A percentile compares a stretch with the other conserved stretches of the same genome.
These are phyloP conservation scores for Muricea muricata DNA, from an alignment of 92 coral and sea anemone genomes.

Conservation along the genomic window DNA sequence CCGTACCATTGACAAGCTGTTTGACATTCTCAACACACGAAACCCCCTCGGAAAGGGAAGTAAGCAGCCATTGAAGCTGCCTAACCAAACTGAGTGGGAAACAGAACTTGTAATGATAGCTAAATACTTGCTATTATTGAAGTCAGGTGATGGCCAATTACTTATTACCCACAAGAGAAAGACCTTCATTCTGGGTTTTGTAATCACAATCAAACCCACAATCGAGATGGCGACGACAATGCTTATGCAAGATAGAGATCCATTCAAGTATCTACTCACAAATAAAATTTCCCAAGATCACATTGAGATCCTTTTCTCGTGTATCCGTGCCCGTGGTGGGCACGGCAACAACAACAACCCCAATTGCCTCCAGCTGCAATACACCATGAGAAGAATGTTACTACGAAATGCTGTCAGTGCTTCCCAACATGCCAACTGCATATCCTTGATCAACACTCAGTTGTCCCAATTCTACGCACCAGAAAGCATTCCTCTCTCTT, in stretches of 20 bases:
- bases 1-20: background rate
- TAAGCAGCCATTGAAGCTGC: background rate
- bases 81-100: background rate
- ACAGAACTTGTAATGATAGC: background rate
- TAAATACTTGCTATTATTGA: background rate
- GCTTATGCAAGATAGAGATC: background rate
- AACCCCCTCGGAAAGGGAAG: background rate
- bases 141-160: background rate
- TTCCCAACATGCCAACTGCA: background rate
- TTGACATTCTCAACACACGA: conserved; percentile 6
- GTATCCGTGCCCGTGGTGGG: conserved; percentile 6
- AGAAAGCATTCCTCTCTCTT: background rate
- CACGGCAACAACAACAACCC: conserved; percentile 5
- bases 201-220: background rate
- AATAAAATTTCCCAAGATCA: conserved; percentile 3
- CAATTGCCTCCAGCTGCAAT: background rate
- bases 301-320: conserved; percentile 1
- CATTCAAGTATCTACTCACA: background rate
- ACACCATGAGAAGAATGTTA: background rate
- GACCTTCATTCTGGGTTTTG: conserved; percentile 4
- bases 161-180: background rate
- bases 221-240: background rate
- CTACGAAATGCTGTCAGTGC: conserved; percentile 9
- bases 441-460: background rate
- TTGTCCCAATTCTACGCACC: background rate